These are phyloP conservation scores for Xanthorhoe spadicearia DNA, from an alignment of 2,888 invertebrate species.

Conservation along the genomic window DNA sequence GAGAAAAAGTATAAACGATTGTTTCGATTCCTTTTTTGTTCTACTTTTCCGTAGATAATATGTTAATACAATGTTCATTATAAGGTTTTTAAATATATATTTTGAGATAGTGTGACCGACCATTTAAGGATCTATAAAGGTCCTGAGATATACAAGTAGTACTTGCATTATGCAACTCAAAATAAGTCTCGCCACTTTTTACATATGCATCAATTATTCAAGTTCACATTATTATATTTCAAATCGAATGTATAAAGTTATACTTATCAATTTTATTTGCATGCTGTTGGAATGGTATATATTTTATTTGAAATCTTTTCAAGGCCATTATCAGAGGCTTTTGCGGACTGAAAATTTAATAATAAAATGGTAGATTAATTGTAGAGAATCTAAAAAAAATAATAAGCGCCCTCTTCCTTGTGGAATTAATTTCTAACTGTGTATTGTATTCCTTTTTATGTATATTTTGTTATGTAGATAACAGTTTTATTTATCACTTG, in stretches of 20 bases:
- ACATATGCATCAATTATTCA: conserved; percentile 1
- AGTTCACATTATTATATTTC: conserved; percentile 69
- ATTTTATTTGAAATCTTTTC: conserved; percentile 71
- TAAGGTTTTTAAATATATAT: neutral
- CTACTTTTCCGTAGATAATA: neutral
- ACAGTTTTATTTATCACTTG: neutral
- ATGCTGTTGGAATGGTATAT: conserved; percentile 78
- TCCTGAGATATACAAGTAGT: too few relatives aligned
- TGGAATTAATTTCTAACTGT: conserved; percentile 2
- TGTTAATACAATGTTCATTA: neutral
- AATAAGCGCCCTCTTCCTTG: conserved; percentile 1
- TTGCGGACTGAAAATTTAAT: conserved; percentile 53
- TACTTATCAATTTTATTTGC: conserved; percentile 76
- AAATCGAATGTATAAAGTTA: conserved; percentile 70
- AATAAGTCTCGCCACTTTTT: too few relatives aligned
- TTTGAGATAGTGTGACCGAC: neutral
- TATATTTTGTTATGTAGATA: neutral
- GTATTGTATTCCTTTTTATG: neutral
- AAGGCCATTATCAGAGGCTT: conserved; percentile 58
- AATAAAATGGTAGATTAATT: conserved; percentile 5
- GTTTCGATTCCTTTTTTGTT: neutral
- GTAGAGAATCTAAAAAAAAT: conserved; percentile 1
- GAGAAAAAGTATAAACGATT: neutral
- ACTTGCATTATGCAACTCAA: too few relatives aligned
- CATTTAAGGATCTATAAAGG: too few relatives aligned